A percentile compares a stretch with the other conserved stretches of the same genome.
Conservation (phyloP, 1,140 invertebrate species). For the Atta colombica region DNA sequence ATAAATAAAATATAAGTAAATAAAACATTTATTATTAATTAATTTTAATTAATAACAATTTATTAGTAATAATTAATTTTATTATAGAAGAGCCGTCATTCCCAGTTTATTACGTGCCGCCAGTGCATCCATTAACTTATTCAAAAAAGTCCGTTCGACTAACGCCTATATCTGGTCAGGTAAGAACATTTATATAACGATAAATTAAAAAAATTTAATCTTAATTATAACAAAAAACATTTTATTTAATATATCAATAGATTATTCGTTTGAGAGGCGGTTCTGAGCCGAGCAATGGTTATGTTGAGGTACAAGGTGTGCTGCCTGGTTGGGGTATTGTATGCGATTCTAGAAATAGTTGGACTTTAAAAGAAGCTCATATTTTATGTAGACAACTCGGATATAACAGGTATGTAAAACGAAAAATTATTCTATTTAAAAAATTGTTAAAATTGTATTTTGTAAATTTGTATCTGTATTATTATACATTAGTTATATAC, state of each 20-base stretch:
- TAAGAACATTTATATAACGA: slow-evolving; percentile 55
- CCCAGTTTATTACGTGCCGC: slow-evolving; percentile 79
- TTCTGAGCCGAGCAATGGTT: slow-evolving; percentile 85
- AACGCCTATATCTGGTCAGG: slow-evolving; percentile 83
- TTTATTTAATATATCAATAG: slow-evolving; percentile 74
- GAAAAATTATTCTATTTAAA: background rate
- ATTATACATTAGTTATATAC: background rate
- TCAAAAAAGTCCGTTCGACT: slow-evolving; percentile 44
- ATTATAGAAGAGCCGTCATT: slow-evolving; percentile 82
- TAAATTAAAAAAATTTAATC: background rate
- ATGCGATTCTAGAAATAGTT: slow-evolving; percentile 86
- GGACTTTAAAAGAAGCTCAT: slow-evolving; percentile 87
- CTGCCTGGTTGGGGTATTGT: slow-evolving; percentile 87
- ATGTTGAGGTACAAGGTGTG: slow-evolving; percentile 86
- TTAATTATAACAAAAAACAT: slow-evolving; percentile 19
- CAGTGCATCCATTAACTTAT: slow-evolving; percentile 77
- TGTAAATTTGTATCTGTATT: background rate
- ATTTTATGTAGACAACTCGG: slow-evolving; percentile 88
- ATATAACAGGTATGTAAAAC: slow-evolving; percentile 84
- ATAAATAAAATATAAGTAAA: background rate
- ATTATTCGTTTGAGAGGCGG: slow-evolving; percentile 87
- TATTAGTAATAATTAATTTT: slow-evolving; percentile 33
- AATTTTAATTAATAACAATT: too few species aligned
- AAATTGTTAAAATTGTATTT: slow-evolving; percentile 8
- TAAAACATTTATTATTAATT: background rate